Base-by-base conservation (phyloP, 1,140 invertebrate genomes). In the Onthophagus taurus region DNA sequence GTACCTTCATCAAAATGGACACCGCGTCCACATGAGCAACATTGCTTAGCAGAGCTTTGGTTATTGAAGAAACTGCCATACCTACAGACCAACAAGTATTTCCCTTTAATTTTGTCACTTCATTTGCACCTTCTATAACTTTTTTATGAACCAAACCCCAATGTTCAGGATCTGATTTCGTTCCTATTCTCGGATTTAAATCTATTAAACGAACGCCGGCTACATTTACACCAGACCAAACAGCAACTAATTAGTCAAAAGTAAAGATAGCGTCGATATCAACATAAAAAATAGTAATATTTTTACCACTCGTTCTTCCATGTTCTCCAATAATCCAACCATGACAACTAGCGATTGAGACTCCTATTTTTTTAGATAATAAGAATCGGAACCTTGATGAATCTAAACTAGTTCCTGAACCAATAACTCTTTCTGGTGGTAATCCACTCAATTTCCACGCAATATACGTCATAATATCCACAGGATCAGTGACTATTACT, bases 61-160 rank as follows among this genome's bases (percentile, higher is more conserved):
- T 75, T 26, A 93, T 66, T 47, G 78, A 72, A 1, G 85, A 74
- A 0, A 86, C 75, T 55, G 85, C 88, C 9, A 92, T 68, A 9
- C 89, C 86, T 53, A 92, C 89, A n/a, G 86, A 87, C 86, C 86
- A 90, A 17, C 84, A 89, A 2, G 87, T 92, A 65, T 90, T 90
- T 1, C 88, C 87, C 66, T 91, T 92, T 49, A 90, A 69, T 60
- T 79, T 83, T 63, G 91, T 91, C n/a, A 91, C 80, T 64, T 90
- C 81, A 63, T 90, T 89, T 4, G 87, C 87, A 51, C 85, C 87
- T 50, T 82, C n/a, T 4, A 92, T 80, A 2, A 92, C 88, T 53
- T 85, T 72, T 44, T 75, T 74, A 57, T 88, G 83, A n/a, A 89
- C 59, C 17, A 81, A 72, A 37, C 71, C 64, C 82, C 84, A 92